Evolutionary conservation across 2,113 vertebrate genomes (phyloP), one percentile per base, ranked within the genome.

Genomic region (Pungitius pungitius): DNA sequence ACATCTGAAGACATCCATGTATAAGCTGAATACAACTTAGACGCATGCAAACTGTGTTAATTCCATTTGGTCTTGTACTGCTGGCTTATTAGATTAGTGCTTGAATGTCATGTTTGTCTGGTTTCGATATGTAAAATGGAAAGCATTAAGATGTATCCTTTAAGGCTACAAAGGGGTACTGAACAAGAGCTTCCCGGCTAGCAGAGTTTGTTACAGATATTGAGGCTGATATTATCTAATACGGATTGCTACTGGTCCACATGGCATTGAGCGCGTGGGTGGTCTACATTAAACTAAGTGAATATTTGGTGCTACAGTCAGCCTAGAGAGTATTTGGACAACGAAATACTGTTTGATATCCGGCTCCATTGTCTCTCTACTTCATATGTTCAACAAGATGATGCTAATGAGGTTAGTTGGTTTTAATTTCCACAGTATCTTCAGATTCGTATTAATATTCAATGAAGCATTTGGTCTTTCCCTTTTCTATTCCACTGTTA

Each of bases 51-150:
- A 78, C 59, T 73, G 37, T 76, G 66, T 65, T 83, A 89, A 91
- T 89, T 88, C 81, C 76, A 72, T 83, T 85, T 78, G 80, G 83
- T 77, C 77, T 74, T 85, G 43, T 51, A 80, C 64, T 79, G 52
- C 68, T 58, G 54, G 62, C 65, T 92, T 89, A 91, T 91, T 90
- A 89, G 81, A 89, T 91, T 87, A 88, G 73, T 62, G 42, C 79
- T 78, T 86, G 77, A 87, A 90, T 90, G 87, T 85, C 85, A 80
- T 88, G 87, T 93, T 92, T 91, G 80, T 84, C 77, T 87, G 90
- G 85, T 93, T 92, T 82, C 85, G 75, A 86, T 75, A 87, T 85
- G 80, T 75, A 88, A 90, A 90, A 90, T 81, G 77, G 77, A 40
- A 80, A 85, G 73, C 82, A 79, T 89, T 88, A 85, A 86, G 80